These are phyloP conservation scores for Lasioglossum lativentre DNA, from an alignment of 2,888 invertebrate genomes.

Conservation along the genomic window DNA sequence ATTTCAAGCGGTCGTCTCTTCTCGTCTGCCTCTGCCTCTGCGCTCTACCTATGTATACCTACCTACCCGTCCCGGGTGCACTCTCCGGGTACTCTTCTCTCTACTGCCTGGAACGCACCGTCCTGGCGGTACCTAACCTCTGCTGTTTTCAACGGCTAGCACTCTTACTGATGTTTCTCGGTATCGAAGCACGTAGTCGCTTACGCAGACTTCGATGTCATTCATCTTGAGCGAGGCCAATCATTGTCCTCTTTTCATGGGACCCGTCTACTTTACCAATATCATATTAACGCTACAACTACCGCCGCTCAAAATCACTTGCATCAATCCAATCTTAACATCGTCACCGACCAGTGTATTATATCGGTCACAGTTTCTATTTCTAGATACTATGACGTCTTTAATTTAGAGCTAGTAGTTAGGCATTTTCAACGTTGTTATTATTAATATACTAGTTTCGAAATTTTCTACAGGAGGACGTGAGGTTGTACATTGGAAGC, in stretches of 20 bases:
- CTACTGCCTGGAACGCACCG: conserved; percentile 64
- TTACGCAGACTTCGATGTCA: conserved; percentile 66
- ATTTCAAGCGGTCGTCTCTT: conserved; percentile 83
- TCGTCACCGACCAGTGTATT: neutral
- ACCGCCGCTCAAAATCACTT: conserved; percentile 1
- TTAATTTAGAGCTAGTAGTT: neutral
- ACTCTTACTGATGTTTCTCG: conserved; percentile 63
- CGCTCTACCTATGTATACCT: conserved; percentile 72
- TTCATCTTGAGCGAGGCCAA: conserved; percentile 63
- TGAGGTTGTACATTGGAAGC: neutral
- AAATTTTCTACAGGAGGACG: neutral
- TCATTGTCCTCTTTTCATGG: conserved; percentile 52
- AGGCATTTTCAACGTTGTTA: neutral
- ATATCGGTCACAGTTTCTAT: conserved; percentile 3
- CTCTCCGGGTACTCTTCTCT: conserved; percentile 68
- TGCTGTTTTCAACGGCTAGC: conserved; percentile 61
- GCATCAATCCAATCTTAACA: neutral
- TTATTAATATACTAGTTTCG: neutral
- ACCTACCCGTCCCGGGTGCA: conserved; percentile 65
- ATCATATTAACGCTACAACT: conserved; percentile 22
- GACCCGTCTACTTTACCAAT: conserved; percentile 28
- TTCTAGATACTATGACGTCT: neutral
- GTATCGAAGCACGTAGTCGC: conserved; percentile 60
- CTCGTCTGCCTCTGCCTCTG: conserved; percentile 78
- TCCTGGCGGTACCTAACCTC: conserved; percentile 66